A percentile compares a stretch with the other conserved stretches of the same genome.
Conservation (phyloP, 2,888 invertebrate genomes). For the Leucania comma region DNA sequence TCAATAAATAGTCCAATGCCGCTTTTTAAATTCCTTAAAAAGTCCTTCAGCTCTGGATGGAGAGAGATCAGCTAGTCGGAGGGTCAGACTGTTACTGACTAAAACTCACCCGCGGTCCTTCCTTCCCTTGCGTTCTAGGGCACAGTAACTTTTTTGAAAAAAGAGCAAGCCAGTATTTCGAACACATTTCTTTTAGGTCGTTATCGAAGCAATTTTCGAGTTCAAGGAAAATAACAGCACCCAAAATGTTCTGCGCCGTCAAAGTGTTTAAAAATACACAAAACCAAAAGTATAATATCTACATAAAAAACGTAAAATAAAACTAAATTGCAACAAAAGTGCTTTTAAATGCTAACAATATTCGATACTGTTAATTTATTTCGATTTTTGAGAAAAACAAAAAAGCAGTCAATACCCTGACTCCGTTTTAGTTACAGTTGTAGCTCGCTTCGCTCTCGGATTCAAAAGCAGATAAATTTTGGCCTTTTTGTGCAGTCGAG, state of each 20-base stretch:
- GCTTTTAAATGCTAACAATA: not conserved
- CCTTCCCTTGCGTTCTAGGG: too few relatives aligned
- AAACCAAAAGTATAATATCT: not conserved
- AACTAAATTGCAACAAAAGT: not conserved
- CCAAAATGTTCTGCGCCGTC: not conserved
- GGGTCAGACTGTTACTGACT: too few relatives aligned
- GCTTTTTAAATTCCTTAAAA: too few relatives aligned
- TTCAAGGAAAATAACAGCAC: conserved; percentile 14
- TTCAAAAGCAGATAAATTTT: not conserved
- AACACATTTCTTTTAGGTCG: not conserved
- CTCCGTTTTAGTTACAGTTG: not conserved
- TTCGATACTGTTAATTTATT: not conserved
- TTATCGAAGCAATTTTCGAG: conserved; percentile 30
- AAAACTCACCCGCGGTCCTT: too few relatives aligned
- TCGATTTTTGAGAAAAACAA: not conserved
- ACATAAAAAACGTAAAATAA: conserved; percentile 17
- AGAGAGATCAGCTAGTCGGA: too few relatives aligned
- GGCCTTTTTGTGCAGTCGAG: not conserved
- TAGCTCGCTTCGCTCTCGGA: not conserved
- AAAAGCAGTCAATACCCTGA: not conserved
- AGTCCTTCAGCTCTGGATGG: too few relatives aligned
- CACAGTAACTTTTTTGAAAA: too few relatives aligned
- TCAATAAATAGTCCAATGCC: conserved; percentile 11
- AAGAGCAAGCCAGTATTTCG: not conserved
- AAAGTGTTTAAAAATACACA: conserved; percentile 6